Percentiles rank a stretch among this genome's conserved stretches.
Conservation (phyloP, 2,113 vertebrate species). For the Myotis brandtii region DNA sequence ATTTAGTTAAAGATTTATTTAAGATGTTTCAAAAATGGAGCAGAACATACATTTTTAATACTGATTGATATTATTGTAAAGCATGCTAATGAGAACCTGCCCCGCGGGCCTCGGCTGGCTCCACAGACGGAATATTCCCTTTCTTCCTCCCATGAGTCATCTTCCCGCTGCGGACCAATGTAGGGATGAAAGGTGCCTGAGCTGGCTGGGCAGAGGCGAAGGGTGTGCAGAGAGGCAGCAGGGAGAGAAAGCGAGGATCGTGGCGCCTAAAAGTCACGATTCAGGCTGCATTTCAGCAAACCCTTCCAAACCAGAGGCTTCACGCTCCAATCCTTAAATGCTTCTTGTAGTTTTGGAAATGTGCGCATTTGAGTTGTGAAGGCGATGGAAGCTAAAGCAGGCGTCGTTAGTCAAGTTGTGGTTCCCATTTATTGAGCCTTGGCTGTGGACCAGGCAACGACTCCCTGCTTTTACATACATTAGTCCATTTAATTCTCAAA, state of each 20-base stretch:
- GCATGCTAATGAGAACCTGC: constrained; percentile 86
- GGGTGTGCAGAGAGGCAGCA: background rate
- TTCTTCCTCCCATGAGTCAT: constrained; percentile 50
- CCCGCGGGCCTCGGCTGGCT: constrained; percentile 74
- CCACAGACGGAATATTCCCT: constrained; percentile 72
- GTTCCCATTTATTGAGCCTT: background rate
- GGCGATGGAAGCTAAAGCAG: background rate
- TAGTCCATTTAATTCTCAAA: constrained; percentile 26
- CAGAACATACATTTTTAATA: constrained; percentile 90
- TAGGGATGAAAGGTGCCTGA: background rate
- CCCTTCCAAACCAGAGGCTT: background rate
- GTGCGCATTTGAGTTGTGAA: background rate
- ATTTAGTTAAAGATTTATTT: constrained; percentile 91
- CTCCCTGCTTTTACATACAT: background rate
- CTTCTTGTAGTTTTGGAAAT: constrained; percentile 8
- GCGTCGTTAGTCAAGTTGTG: background rate
- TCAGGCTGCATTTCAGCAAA: constrained; percentile 46
- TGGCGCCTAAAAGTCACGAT: background rate
- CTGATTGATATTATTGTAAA: constrained; percentile 90
- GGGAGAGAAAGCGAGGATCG: background rate
- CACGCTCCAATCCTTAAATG: background rate
- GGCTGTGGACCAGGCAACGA: background rate
- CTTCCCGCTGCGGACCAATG: constrained; percentile 10
- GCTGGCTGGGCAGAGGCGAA: background rate
- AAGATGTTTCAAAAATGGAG: constrained; percentile 88